Evolutionary conservation across 2,888 invertebrate genomes (phyloP).

Genomic region (Parapristionchus giblindavisi): DNA sequence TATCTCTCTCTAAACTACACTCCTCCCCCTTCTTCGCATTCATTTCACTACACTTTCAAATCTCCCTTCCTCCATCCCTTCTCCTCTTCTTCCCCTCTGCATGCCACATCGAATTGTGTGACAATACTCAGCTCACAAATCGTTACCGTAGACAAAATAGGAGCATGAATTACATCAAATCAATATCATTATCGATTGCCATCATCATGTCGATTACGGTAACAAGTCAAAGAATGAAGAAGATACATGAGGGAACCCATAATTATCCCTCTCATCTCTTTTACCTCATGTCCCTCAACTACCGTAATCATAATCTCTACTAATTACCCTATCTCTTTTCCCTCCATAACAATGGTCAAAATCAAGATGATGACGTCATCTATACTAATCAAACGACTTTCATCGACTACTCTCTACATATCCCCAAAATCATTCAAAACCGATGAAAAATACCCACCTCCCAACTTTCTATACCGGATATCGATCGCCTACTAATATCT

Average conservation of each 20-base stretch:
- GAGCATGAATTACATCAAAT: too few species aligned
- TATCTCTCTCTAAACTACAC: neutral
- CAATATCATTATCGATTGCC: too few species aligned
- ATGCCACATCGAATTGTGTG: slow-evolving; percentile 14
- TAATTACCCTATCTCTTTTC: neutral
- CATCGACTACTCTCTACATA: neutral
- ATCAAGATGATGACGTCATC: neutral
- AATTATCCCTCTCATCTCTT: neutral
- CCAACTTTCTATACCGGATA: neutral
- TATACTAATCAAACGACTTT: neutral
- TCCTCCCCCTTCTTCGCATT: slow-evolving; percentile 14
- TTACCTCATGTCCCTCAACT: slow-evolving; percentile 10
- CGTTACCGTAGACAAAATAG: too few species aligned
- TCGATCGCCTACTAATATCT: neutral
- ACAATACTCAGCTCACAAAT: too few species aligned
- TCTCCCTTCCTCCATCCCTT: slow-evolving; percentile 5
- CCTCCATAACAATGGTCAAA: neutral
- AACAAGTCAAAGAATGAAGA: neutral
- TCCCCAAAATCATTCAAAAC: neutral
- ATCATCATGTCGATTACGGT: too few species aligned
- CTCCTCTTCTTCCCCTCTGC: slow-evolving; percentile 9
- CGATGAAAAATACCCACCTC: neutral
- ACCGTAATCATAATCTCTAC: too few species aligned
- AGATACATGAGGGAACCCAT: neutral
- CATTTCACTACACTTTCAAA: neutral